Evolutionary conservation across 2,113 vertebrate genomes (phyloP).

Genomic region (Ailuropoda melanoleuca): DNA sequence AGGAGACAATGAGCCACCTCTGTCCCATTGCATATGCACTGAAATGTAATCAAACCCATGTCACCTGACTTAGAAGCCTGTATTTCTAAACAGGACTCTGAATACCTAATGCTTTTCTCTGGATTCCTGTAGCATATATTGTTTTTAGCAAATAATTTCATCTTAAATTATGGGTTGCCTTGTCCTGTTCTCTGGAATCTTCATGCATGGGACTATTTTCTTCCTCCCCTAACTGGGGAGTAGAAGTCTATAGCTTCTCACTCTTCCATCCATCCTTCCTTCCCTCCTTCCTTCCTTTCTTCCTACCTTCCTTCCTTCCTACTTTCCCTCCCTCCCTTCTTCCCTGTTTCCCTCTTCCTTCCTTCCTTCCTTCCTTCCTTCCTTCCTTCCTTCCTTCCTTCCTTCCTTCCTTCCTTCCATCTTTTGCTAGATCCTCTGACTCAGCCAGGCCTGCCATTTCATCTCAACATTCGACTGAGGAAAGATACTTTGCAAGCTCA

Average conservation of each 20-base stretch:
- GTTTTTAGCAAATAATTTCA: not conserved
- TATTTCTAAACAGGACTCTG: not conserved
- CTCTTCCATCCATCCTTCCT: no score
- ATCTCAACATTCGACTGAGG: not conserved
- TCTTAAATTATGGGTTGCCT: not conserved
- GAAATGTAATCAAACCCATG: not conserved
- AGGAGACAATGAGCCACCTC: not conserved
- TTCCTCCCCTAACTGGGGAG: not conserved
- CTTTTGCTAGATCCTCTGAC: not conserved
- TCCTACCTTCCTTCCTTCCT: no score
- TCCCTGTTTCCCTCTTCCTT: not conserved
- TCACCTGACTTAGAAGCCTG: not conserved
- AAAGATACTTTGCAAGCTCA: not conserved
- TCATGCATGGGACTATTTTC: not conserved
- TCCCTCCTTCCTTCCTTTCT: rapidly evolving
- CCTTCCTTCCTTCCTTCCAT: not conserved
- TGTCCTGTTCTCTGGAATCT: not conserved
- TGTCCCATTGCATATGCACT: not conserved
- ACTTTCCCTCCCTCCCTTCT: no score
- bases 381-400: not conserved
- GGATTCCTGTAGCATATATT: not conserved
- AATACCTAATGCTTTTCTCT: not conserved
- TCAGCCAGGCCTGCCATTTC: not conserved
- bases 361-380: rapidly evolving
- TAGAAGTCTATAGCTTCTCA: not conserved